These are phyloP conservation scores for Pseudomyrmex sp. DNA, from an alignment of 1,140 invertebrate species.

Conservation along the genomic window DNA sequence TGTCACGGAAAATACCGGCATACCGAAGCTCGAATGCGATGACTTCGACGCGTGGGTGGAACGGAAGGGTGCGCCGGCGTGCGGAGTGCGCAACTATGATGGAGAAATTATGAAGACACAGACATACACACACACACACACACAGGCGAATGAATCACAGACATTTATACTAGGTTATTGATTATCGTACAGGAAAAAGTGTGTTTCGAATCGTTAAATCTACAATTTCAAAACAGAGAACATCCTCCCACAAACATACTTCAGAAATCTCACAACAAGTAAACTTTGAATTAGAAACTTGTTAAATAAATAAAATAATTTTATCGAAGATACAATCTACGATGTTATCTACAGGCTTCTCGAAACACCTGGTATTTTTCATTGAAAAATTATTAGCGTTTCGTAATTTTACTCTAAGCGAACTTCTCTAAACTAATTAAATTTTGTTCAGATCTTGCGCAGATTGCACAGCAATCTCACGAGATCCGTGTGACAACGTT, in stretches of 20 bases:
- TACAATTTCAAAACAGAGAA: neutral
- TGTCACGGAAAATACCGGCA: slow-evolving; percentile 60
- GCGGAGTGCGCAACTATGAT: slow-evolving; percentile 48
- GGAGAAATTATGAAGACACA: slow-evolving; percentile 58
- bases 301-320: neutral
- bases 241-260: neutral
- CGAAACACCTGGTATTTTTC: neutral
- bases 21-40: slow-evolving; percentile 46
- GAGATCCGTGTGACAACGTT: no score
- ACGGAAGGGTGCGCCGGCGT: slow-evolving; percentile 33
- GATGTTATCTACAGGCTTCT: no score
- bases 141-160: neutral
- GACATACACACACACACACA: slow-evolving; percentile 38
- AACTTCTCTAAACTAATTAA: no score
- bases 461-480: no score
- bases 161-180: slow-evolving; percentile 10
- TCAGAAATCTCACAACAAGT: neutral
- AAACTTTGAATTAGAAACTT: neutral
- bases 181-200: neutral
- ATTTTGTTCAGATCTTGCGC: no score
- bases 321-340: neutral
- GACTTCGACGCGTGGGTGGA: slow-evolving; percentile 40
- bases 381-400: neutral
- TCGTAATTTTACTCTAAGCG: no score
- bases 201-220: no score